Percentiles rank a stretch among this genome's conserved stretches.
Conservation (phyloP, 2,797 vertebrate species). For the Anisognathus igniventris region DNA sequence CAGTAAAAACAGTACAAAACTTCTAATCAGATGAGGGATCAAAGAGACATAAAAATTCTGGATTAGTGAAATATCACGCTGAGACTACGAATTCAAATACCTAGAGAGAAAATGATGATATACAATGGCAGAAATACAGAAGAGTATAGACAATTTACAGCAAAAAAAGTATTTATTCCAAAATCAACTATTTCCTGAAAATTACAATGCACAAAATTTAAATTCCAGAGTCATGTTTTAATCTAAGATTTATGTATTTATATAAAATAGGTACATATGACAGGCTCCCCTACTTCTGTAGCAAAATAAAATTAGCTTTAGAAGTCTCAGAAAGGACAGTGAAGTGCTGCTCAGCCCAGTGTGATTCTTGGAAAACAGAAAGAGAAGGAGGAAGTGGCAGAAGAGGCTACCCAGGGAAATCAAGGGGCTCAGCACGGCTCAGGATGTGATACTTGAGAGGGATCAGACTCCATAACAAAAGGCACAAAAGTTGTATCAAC, state of each 20-base stretch:
- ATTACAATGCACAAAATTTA: not conserved
- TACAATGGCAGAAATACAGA: not conserved
- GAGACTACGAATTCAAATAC: not conserved
- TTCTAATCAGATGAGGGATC: constrained; percentile 13
- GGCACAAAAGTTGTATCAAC: not conserved
- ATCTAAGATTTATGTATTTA: not conserved
- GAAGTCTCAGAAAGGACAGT: not conserved
- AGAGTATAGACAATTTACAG: not conserved
- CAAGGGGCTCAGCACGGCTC: accelerated
- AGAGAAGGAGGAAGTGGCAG: not conserved
- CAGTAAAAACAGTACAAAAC: not conserved
- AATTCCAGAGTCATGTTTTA: not conserved
- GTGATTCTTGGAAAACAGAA: not conserved
- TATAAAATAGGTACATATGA: not conserved
- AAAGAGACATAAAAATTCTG: not conserved
- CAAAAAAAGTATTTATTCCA: not conserved
- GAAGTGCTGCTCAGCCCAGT: not conserved
- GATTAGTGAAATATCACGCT: constrained; percentile 6
- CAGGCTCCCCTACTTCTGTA: not conserved
- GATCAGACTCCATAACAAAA: not conserved
- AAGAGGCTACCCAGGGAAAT: not conserved
- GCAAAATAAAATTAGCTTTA: not conserved
- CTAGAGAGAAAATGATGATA: not conserved
- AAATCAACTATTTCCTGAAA: not conserved
- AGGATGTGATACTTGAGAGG: accelerated